These are phyloP conservation scores for Eilema sororculum DNA, from an alignment of 2,888 invertebrate species.

Conservation along the genomic window DNA sequence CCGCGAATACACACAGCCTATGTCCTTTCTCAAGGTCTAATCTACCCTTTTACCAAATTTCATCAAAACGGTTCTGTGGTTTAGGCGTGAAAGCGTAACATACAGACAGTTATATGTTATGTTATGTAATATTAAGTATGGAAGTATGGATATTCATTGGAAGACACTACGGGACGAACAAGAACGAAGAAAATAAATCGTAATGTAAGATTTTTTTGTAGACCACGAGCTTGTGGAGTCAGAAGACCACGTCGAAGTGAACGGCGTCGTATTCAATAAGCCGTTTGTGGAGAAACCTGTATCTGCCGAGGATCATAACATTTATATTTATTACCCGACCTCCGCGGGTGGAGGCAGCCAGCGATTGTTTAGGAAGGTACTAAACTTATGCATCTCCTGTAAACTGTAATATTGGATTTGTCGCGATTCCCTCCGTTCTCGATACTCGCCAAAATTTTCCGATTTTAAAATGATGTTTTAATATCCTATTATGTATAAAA, in stretches of 20 bases:
- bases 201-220: constrained; percentile 59
- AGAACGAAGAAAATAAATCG: neutral
- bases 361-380: constrained; percentile 97
- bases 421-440: too few relatives aligned
- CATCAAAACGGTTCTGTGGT: too few relatives aligned
- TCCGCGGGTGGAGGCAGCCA: constrained; percentile 99
- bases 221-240: constrained; percentile 97
- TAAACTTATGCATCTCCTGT: neutral
- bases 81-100: too few relatives aligned
- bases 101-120: too few relatives aligned
- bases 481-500: too few relatives aligned
- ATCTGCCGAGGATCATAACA: constrained; percentile 99
- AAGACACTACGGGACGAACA: neutral
- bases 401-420: neutral
- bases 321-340: constrained; percentile 99
- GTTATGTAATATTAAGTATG: too few relatives aligned
- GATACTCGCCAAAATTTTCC: too few relatives aligned
- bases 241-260: constrained; percentile 99
- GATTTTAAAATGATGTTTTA: too few relatives aligned
- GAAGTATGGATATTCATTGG: neutral
- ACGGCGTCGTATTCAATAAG: constrained; percentile 97
- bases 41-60: too few relatives aligned
- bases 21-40: too few relatives aligned
- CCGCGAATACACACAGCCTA: too few relatives aligned
- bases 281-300: constrained; percentile 99